Conservation (phyloP, 2,888 invertebrate genomes). For the Harpalus rubripes region DNA sequence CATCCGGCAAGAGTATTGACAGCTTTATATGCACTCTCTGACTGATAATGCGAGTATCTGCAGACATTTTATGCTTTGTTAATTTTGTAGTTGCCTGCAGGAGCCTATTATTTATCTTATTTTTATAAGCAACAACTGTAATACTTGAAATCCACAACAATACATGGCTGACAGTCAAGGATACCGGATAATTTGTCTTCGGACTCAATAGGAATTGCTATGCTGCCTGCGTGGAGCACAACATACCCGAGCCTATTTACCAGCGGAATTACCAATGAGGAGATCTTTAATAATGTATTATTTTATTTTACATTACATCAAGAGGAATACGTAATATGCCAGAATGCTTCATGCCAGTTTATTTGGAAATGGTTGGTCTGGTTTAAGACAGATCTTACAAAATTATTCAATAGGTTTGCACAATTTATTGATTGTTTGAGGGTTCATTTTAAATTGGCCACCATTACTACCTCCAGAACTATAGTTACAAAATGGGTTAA, state of each 20-base stretch:
- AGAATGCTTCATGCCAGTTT: too few species aligned
- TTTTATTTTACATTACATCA: slow-evolving; percentile 1
- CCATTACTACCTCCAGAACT: too few species aligned
- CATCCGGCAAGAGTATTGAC: slow-evolving; percentile 58
- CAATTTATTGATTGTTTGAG: too few species aligned
- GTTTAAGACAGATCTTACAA: too few species aligned
- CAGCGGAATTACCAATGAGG: slow-evolving; percentile 1
- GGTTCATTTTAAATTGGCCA: too few species aligned
- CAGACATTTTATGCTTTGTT: slow-evolving; percentile 62
- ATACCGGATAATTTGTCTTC: slow-evolving; percentile 46
- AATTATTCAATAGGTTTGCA: too few species aligned
- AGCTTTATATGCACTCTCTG: slow-evolving; percentile 52
- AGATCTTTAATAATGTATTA: slow-evolving; percentile 7
- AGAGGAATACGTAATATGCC: background rate
- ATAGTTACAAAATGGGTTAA: too few species aligned
- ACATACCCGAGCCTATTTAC: slow-evolving; percentile 1
- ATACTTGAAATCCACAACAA: slow-evolving; percentile 51
- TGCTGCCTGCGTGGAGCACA: background rate
- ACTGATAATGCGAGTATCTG: slow-evolving; percentile 58
- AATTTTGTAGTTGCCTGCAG: slow-evolving; percentile 50
- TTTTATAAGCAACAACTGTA: slow-evolving; percentile 54
- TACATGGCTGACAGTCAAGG: slow-evolving; percentile 50
- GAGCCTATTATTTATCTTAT: slow-evolving; percentile 48
- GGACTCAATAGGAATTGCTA: slow-evolving; percentile 24
- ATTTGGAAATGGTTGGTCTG: too few species aligned